phyloP scores from a whole-genome alignment of 1,140 invertebrate genomes.

The Pseudomyrmex flavicornis region DNA sequence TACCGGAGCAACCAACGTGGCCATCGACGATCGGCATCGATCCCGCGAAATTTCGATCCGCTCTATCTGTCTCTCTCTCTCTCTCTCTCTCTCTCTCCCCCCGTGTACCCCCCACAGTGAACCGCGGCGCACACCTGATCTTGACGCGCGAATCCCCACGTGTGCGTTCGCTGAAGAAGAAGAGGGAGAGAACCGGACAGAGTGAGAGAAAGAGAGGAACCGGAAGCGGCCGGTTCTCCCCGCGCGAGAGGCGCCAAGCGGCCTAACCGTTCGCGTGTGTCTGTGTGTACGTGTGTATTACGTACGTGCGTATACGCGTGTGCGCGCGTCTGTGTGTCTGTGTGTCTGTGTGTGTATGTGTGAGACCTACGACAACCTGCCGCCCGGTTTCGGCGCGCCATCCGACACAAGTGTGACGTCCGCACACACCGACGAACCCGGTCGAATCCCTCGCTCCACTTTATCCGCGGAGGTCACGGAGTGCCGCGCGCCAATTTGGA shows the following conservation, averaged over 20 bases:
- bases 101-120: not conserved
- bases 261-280: not conserved
- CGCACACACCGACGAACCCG: slow-evolving; percentile 38
- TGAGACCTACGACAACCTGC: slow-evolving; percentile 69
- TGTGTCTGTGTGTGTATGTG: slow-evolving; percentile 8
- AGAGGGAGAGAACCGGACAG: not conserved
- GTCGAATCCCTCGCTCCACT: slow-evolving; percentile 53
- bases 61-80: too few relatives aligned
- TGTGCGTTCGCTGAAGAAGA: slow-evolving; percentile 31
- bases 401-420: slow-evolving; percentile 34
- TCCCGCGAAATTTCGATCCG: slow-evolving; percentile 39
- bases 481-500: slow-evolving; percentile 35
- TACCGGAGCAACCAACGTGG: slow-evolving; percentile 20
- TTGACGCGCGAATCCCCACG: slow-evolving; percentile 51
- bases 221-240: slow-evolving; percentile 16
- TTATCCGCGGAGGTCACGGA: slow-evolving; percentile 53
- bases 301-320: not conserved
- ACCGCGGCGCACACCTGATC: slow-evolving; percentile 51
- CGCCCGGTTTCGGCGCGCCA: slow-evolving; percentile 42
- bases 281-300: not conserved
- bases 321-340: not conserved
- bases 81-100: too few relatives aligned
- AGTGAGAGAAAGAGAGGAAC: slow-evolving; percentile 23
- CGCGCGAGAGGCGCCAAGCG: slow-evolving; percentile 1
- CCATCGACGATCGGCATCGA: slow-evolving; percentile 32